Evolutionary conservation across 2,113 vertebrate species (phyloP).

Genomic region (Gadus macrocephalus): DNA sequence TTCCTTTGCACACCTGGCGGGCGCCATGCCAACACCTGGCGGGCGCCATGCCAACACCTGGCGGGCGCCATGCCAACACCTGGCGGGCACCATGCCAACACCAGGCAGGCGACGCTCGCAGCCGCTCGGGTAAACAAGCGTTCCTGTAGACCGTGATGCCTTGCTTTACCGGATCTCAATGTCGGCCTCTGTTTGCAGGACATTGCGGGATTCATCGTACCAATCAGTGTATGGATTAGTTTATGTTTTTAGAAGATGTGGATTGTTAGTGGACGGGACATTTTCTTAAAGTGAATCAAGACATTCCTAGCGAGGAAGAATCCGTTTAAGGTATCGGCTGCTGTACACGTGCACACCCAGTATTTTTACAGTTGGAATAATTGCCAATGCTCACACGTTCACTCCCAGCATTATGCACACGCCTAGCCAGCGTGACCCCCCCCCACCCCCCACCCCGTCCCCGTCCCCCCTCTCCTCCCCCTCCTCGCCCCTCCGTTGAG

Average conservation of each 20-base stretch:
- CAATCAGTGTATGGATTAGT: slow-evolving; percentile 89
- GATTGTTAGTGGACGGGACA: slow-evolving; percentile 79
- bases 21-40: slow-evolving; percentile 88
- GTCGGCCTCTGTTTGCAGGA: slow-evolving; percentile 83
- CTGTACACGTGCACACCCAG: slow-evolving; percentile 90
- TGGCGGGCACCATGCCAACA: slow-evolving; percentile 53
- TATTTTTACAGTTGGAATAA: slow-evolving; percentile 82
- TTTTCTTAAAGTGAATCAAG: slow-evolving; percentile 81
- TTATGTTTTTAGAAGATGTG: slow-evolving; percentile 88
- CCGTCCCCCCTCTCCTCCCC: slow-evolving; percentile 22
- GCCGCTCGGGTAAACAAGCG: slow-evolving; percentile 93
- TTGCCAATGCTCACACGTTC: slow-evolving; percentile 72
- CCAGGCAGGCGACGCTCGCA: slow-evolving; percentile 90
- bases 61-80: slow-evolving; percentile 77
- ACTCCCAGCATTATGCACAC: slow-evolving; percentile 67
- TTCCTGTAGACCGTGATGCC: slow-evolving; percentile 82
- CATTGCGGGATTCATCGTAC: slow-evolving; percentile 91
- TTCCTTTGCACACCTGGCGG: slow-evolving; percentile 99
- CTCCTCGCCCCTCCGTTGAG: slow-evolving; percentile 49
- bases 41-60: slow-evolving; percentile 82
- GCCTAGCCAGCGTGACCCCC: slow-evolving; percentile 51
- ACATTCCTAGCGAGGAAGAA: slow-evolving; percentile 95
- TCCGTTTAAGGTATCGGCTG: slow-evolving; percentile 84
- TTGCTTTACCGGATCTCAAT: slow-evolving; percentile 90
- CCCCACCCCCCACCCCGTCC: slow-evolving; percentile 16